phyloP scores from a whole-genome alignment of 2,888 invertebrate genomes.

The Archaeoteleia sp. region DNA sequence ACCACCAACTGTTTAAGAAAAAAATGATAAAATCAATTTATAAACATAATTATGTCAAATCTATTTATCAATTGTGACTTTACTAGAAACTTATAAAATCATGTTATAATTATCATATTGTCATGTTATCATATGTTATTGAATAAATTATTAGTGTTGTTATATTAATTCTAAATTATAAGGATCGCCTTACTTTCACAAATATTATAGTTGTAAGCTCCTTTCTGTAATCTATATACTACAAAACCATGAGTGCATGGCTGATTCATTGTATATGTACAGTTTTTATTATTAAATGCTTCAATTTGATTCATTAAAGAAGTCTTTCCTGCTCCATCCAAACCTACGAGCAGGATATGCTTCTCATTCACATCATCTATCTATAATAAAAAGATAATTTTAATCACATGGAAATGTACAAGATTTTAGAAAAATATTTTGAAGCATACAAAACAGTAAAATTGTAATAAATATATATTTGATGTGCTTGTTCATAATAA shows the following conservation, averaged over 20 bases:
- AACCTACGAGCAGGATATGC: constrained; percentile 71
- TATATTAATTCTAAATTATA: no score
- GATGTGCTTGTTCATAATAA: no score
- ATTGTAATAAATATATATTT: no score
- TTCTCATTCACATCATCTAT: constrained; percentile 72
- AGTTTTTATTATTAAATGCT: constrained; percentile 59
- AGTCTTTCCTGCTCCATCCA: constrained; percentile 73
- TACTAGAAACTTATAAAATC: no score
- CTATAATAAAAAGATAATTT: constrained; percentile 55
- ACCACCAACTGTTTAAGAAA: constrained; percentile 68
- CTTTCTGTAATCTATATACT: constrained; percentile 67
- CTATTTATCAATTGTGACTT: no score
- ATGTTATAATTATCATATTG: no score
- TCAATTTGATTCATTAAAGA: constrained; percentile 70
- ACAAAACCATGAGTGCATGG: constrained; percentile 69
- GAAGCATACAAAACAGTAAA: neutral
- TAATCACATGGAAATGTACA: neutral
- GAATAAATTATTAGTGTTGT: no score
- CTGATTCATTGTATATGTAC: constrained; percentile 60
- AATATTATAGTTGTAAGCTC: constrained; percentile 65
- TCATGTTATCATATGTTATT: no score
- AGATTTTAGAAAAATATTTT: constrained; percentile 1
- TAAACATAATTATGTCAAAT: constrained; percentile 5
- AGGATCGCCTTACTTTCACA: constrained; percentile 73
- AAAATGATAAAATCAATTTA: constrained; percentile 5